phyloP scores from a whole-genome alignment of 2,888 invertebrate species.

The Hypomecis punctinalis region DNA sequence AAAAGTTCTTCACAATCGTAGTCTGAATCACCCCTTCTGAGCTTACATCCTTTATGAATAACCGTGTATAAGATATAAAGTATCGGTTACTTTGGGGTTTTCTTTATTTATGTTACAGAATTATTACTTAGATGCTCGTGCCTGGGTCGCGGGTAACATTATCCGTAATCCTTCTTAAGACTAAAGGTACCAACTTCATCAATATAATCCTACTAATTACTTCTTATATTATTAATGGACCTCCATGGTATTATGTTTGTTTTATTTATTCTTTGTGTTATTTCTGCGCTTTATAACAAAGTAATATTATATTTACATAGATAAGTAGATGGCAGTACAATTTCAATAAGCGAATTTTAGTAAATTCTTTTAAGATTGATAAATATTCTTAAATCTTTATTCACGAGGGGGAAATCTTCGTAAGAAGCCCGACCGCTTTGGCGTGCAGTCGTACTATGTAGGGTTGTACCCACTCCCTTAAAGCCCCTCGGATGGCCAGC shows the following conservation, averaged over 20 bases:
- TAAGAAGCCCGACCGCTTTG: too few species aligned
- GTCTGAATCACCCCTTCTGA: too few species aligned
- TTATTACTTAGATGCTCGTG: not conserved
- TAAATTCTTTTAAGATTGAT: too few species aligned
- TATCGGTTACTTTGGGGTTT: constrained; percentile 7
- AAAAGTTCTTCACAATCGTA: too few species aligned
- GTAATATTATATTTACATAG: too few species aligned
- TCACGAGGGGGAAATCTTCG: too few species aligned
- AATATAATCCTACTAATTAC: not conserved
- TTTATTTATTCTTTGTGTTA: not conserved
- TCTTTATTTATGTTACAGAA: constrained; percentile 6
- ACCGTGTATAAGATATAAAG: not conserved
- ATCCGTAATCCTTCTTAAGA: constrained; percentile 3
- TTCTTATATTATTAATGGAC: not conserved
- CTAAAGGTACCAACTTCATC: not conserved
- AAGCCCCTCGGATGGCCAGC: too few species aligned
- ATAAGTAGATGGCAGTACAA: not conserved
- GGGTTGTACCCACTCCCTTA: too few species aligned
- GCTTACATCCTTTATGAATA: too few species aligned
- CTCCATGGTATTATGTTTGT: not conserved
- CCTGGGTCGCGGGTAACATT: not conserved
- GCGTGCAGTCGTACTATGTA: too few species aligned
- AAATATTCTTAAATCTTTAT: too few species aligned
- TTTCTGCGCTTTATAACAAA: not conserved
- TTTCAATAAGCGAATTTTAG: not conserved